Evolutionary conservation across 2,113 vertebrate species (phyloP).

Genomic region (Octodon degus): DNA sequence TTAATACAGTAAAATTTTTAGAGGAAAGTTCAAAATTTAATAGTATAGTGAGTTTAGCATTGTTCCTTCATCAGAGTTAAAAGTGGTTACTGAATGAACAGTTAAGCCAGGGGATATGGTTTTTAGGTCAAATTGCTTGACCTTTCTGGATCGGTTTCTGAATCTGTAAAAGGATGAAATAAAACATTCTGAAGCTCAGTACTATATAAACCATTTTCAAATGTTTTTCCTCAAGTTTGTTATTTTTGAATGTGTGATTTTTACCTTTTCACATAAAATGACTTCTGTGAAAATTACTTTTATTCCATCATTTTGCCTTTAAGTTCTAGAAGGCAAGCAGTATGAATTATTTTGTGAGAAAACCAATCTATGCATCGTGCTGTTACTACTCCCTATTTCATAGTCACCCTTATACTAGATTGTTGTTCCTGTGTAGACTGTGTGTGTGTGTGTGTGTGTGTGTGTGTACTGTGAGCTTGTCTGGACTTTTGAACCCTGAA

Average conservation of each 20-base stretch:
- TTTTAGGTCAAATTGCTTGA: conserved; percentile 35
- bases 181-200: not conserved
- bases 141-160: not conserved
- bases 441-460: not conserved
- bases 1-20: conserved; percentile 34
- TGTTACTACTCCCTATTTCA: not conserved
- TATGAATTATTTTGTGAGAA: conserved; percentile 5
- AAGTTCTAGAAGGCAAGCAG: not conserved
- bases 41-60: not conserved
- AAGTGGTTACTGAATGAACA: conserved; percentile 42
- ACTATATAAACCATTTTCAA: not conserved
- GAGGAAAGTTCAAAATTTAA: conserved; percentile 6
- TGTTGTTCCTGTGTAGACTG: too few species aligned
- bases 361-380: not conserved
- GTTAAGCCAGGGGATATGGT: not conserved
- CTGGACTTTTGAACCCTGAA: not conserved
- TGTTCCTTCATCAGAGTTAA: conserved; percentile 14
- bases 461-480: not conserved
- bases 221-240: not conserved
- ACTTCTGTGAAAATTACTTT: not conserved
- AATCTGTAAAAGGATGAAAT: not conserved
- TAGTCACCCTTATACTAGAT: not conserved
- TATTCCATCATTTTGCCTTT: conserved; percentile 42
- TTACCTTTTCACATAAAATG: conserved; percentile 1
- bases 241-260: not conserved